Evolutionary conservation across 2,113 vertebrate genomes (phyloP).

Genomic region (Cavia aperea): DNA sequence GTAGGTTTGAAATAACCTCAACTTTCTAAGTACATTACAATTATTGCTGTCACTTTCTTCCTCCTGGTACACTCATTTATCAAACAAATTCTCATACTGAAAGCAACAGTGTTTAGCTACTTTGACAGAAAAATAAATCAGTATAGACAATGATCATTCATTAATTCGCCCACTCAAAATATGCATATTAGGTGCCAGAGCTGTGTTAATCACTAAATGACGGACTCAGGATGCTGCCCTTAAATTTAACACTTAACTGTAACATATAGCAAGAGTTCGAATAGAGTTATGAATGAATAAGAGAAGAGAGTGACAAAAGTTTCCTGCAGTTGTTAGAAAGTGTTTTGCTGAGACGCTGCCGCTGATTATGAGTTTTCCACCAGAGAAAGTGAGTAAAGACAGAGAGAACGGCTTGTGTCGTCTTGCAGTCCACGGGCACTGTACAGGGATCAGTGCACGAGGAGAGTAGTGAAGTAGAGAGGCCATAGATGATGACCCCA

Average conservation of each 20-base stretch:
- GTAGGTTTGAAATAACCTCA: neutral
- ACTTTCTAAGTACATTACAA: neutral
- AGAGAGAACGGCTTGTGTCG: neutral
- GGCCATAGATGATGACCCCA: neutral
- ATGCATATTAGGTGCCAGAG: neutral
- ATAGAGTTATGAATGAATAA: neutral
- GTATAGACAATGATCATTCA: neutral
- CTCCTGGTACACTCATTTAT: neutral
- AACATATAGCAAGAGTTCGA: neutral
- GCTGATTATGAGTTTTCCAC: neutral
- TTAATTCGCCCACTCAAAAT: neutral
- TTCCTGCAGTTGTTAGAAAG: neutral
- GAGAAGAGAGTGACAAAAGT: neutral
- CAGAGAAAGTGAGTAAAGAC: neutral
- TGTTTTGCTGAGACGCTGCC: neutral
- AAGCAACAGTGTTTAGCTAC: neutral
- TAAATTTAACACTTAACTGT: constrained; percentile 9
- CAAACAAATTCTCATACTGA: neutral
- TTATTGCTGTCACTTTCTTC: constrained; percentile 11
- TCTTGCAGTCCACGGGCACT: neutral
- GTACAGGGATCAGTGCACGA: neutral
- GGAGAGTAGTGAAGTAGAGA: neutral
- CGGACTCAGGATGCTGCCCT: neutral
- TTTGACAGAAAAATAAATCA: constrained; percentile 36
- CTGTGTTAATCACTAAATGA: neutral